A percentile compares a stretch with the other conserved stretches of the same genome.
phyloP scores from a whole-genome alignment of 2,888 invertebrate genomes.

The Chrysotoxum bicinctum region DNA sequence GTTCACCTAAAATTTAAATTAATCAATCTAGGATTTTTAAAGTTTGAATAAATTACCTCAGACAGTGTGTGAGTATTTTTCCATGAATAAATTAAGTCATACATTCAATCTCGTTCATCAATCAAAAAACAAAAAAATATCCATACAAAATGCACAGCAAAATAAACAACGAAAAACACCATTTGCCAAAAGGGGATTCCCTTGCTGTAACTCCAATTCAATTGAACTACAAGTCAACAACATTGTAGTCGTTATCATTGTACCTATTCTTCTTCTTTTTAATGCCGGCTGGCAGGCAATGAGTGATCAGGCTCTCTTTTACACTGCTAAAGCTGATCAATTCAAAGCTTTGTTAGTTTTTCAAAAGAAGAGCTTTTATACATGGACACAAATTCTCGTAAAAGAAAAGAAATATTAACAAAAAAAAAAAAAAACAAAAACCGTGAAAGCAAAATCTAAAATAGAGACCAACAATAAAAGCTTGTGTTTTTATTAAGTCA shows the following conservation, averaged over 20 bases:
- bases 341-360: conserved; percentile 16
- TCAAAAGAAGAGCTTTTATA: conserved; percentile 1
- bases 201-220: background rate
- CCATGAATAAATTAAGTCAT: no score
- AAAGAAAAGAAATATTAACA: conserved; percentile 2
- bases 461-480: background rate
- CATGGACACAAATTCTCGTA: background rate
- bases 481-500: background rate
- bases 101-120: no score
- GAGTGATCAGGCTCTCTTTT: conserved; percentile 11
- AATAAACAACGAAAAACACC: background rate
- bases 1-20: no score
- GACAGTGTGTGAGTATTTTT: no score
- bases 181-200: background rate
- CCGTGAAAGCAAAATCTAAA: background rate
- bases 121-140: background rate
- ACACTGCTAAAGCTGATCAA: conserved; percentile 15
- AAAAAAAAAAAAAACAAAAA: background rate
- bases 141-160: background rate
- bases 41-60: no score
- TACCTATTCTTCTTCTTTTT: background rate
- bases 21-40: no score
- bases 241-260: background rate
- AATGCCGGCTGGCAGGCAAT: conserved; percentile 24
- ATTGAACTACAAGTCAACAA: background rate